These are phyloP conservation scores for Monarcha castaneiventris DNA, from an alignment of 2,113 vertebrate species.

Conservation along the genomic window DNA sequence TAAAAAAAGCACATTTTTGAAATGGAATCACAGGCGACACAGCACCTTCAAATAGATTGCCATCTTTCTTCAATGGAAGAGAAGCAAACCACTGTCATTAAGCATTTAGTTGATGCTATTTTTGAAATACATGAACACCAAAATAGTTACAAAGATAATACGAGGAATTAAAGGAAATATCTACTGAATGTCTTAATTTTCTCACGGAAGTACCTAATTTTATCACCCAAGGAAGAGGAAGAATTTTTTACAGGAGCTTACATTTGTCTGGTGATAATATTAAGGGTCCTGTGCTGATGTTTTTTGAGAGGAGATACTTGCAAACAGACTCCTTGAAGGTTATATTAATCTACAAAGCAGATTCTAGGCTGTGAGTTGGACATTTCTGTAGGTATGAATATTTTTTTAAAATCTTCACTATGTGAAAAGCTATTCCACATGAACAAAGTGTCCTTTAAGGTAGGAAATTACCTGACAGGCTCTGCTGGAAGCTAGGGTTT, in stretches of 20 bases:
- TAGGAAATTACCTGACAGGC: not conserved
- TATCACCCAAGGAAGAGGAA: not conserved
- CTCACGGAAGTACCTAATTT: not conserved
- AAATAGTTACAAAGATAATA: not conserved
- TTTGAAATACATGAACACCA: not conserved
- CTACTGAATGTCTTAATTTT: not conserved
- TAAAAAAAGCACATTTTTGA: not conserved
- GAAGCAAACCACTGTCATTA: not conserved
- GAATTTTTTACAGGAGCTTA: not conserved
- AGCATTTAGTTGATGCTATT: not conserved
- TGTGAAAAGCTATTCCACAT: not conserved
- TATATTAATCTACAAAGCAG: conserved; percentile 18
- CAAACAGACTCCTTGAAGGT: conserved; percentile 28
- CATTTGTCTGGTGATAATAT: conserved; percentile 33
- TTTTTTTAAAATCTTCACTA: not conserved
- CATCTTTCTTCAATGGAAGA: not conserved
- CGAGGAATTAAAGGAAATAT: not conserved
- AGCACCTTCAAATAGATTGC: not conserved
- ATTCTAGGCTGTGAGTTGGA: conserved; percentile 14
- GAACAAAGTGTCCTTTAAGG: conserved; percentile 2
- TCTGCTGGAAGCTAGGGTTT: not conserved
- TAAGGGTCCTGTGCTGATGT: not conserved
- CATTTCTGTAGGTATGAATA: not conserved
- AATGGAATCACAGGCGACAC: not conserved
- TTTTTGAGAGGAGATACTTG: conserved; percentile 13